Evolutionary conservation across 2,888 invertebrate species (phyloP).

Genomic region (Cancer borealis): DNA sequence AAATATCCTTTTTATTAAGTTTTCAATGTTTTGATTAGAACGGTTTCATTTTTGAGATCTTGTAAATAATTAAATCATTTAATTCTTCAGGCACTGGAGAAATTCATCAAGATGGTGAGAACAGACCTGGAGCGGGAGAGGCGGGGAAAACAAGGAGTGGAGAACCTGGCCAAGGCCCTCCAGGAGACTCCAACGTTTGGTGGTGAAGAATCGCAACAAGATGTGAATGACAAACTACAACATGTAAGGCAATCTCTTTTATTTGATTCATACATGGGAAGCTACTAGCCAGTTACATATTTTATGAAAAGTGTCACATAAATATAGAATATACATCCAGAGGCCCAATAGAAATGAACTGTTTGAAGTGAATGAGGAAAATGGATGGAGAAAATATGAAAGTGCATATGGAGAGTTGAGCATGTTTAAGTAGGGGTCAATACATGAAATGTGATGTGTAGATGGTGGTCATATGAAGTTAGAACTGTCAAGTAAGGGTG

Average conservation of each 20-base stretch:
- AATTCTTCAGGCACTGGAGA: slow-evolving; percentile 86
- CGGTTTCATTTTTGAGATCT: background rate
- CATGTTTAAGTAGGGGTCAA: background rate
- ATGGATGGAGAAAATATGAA: background rate
- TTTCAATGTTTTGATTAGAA: background rate
- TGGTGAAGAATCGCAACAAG: slow-evolving; percentile 93
- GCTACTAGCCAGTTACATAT: background rate
- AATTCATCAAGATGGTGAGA: slow-evolving; percentile 90
- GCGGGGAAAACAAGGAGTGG: slow-evolving; percentile 92
- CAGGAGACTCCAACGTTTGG: slow-evolving; percentile 92
- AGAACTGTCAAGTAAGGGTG: background rate
- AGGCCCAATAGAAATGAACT: too few relatives aligned
- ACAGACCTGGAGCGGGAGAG: slow-evolving; percentile 94
- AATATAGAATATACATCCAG: background rate
- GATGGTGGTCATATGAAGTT: background rate
- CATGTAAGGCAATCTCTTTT: slow-evolving; percentile 84
- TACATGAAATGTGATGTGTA: background rate
- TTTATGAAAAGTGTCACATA: background rate
- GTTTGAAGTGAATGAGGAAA: background rate
- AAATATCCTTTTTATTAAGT: background rate
- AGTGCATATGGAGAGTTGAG: background rate
- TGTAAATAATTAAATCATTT: background rate
- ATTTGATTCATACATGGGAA: background rate
- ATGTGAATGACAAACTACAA: slow-evolving; percentile 93
- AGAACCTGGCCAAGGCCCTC: slow-evolving; percentile 93